A percentile compares a stretch with the other conserved stretches of the same genome.
phyloP scores from a whole-genome alignment of 2,888 invertebrate genomes.

The Temnothorax rugatulus region DNA sequence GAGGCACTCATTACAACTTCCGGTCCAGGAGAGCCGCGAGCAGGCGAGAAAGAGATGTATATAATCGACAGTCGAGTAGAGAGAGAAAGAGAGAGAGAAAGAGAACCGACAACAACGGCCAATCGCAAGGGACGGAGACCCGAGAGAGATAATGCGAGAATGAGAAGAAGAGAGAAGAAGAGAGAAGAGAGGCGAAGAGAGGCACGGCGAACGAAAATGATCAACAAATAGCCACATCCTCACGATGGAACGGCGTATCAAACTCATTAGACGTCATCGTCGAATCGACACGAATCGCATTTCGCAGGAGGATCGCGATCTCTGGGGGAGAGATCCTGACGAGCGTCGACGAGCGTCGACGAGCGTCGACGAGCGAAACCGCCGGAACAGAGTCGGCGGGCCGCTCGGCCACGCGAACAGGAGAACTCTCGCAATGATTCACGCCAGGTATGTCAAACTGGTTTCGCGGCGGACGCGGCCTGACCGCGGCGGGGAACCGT shows the following conservation, averaged over 20 bases:
- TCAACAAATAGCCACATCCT: slow-evolving; percentile 86
- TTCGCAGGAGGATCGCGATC: slow-evolving; percentile 66
- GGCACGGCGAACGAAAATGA: slow-evolving; percentile 76
- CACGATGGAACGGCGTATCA: slow-evolving; percentile 85
- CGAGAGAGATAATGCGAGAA: slow-evolving; percentile 50
- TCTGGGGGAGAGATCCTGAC: not conserved
- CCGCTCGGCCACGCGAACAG: slow-evolving; percentile 17
- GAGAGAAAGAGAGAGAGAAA: slow-evolving; percentile 19
- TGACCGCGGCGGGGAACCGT: slow-evolving; percentile 34
- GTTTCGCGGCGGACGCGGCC: slow-evolving; percentile 67
- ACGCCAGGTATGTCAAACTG: slow-evolving; percentile 76
- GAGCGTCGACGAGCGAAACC: slow-evolving; percentile 35
- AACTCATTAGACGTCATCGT: slow-evolving; percentile 83
- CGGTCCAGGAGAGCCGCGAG: slow-evolving; percentile 78
- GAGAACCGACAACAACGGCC: slow-evolving; percentile 38
- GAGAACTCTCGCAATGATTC: slow-evolving; percentile 73
- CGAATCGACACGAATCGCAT: slow-evolving; percentile 78
- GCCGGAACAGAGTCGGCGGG: slow-evolving; percentile 31
- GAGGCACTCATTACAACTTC: slow-evolving; percentile 85
- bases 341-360: slow-evolving; percentile 34
- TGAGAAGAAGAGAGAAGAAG: slow-evolving; percentile 38
- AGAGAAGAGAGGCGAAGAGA: slow-evolving; percentile 61
- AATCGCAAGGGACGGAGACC: slow-evolving; percentile 58
- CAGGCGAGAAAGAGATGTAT: slow-evolving; percentile 56
- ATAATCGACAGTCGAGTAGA: not conserved